Conservation (phyloP, 2,113 vertebrate genomes). For the Centropristis striata region DNA sequence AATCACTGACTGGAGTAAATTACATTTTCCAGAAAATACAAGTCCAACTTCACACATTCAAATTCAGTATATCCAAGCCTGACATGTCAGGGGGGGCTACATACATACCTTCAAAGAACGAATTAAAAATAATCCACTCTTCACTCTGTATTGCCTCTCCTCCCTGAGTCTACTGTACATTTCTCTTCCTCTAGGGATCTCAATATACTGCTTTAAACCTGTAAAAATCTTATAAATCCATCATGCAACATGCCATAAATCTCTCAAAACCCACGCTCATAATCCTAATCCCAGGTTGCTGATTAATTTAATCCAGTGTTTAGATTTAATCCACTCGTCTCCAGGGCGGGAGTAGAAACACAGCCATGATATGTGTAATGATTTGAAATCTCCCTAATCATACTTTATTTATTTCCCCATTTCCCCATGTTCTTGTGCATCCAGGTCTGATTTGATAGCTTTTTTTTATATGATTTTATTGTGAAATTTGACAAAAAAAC, state of each 20-base stretch:
- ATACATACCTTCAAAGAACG: slow-evolving; percentile 43
- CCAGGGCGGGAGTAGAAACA: slow-evolving; percentile 28
- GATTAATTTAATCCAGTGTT: slow-evolving; percentile 78
- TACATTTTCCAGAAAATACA: slow-evolving; percentile 46
- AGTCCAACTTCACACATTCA: neutral
- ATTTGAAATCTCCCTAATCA: slow-evolving; percentile 58
- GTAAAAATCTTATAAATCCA: slow-evolving; percentile 74
- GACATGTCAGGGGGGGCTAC: slow-evolving; percentile 1
- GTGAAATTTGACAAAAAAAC: no score
- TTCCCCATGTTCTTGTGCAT: no score
- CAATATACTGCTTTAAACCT: slow-evolving; percentile 56
- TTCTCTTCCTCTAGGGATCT: slow-evolving; percentile 39
- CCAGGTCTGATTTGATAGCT: no score
- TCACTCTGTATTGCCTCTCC: slow-evolving; percentile 33
- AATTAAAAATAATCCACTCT: slow-evolving; percentile 59
- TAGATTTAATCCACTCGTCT: slow-evolving; percentile 74
- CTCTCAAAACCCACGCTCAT: slow-evolving; percentile 61
- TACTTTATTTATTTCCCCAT: slow-evolving; percentile 50
- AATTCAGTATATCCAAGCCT: slow-evolving; percentile 28
- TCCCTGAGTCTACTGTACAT: slow-evolving; percentile 32
- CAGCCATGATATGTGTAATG: slow-evolving; percentile 47
- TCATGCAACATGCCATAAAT: slow-evolving; percentile 71
- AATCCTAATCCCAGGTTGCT: slow-evolving; percentile 73
- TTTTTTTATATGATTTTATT: no score
- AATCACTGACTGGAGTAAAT: slow-evolving; percentile 44